Base-by-base conservation (phyloP, 2,113 vertebrate species). In the Myanophis thanlyinensis region DNA sequence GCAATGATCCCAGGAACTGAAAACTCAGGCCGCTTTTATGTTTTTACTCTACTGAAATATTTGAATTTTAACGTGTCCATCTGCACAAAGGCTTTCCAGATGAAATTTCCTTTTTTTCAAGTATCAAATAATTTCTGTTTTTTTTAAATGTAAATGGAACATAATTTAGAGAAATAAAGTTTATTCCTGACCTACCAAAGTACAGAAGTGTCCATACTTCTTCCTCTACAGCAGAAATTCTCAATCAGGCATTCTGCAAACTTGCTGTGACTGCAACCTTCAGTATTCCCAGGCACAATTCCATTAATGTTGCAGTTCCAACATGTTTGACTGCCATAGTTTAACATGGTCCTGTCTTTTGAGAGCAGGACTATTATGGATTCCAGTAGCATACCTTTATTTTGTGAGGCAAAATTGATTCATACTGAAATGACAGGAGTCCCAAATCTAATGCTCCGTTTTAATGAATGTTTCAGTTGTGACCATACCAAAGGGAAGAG, bases 111-210 rank as follows among this genome's bases (percentile, higher is more conserved):
- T 47, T 27, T 54, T 54, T 54, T 67, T 91, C 10, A 27, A 35
- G 6, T 8, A 1, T 91, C 8, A 40, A 93, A 94, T 91, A 30
- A 93, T 84, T 54, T 25, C 53, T 5, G 40, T 93, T 62, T 93
- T 93, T 88, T 2, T 52, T 18, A 20, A 52, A 15, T 5, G 40
- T 90, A 6, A 48, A 94, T 89, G 7, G 1, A 90, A 93, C 5
- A 56, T 94, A 85, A 90, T 49, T 25, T 30, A 25, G 35, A 3
- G 48, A 40, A 35, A 13, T 85, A 20, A 90, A 15, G 73, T n/a
- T 67, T 67, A 67, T 67, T 67, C 30, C 59, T 2, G 11, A 67
- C 59, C 30, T n/a, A n/a, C 27, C 11, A 67, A 67, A 67, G 4
- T 67, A n/a, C 5, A 67, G 30, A 67, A 67, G 59, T 67, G 30